These are phyloP conservation scores for Empis stercorea DNA, from an alignment of 2,888 invertebrate genomes.

Conservation along the genomic window DNA sequence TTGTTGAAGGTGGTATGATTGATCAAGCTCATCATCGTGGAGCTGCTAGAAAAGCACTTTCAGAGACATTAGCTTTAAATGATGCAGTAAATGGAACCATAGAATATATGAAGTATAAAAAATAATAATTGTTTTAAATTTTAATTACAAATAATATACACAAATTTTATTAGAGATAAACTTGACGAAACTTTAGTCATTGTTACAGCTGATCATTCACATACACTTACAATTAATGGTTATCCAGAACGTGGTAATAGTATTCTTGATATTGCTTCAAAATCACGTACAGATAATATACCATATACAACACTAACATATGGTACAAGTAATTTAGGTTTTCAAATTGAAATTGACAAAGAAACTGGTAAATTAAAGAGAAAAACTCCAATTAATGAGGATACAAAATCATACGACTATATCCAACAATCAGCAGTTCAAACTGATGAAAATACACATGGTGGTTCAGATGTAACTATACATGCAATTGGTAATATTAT, in stretches of 20 bases:
- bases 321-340: slow-evolving; percentile 62
- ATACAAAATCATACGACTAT: slow-evolving; percentile 53
- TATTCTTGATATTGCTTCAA: slow-evolving; percentile 55
- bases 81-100: slow-evolving; percentile 58
- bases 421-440: slow-evolving; percentile 59
- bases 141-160: neutral
- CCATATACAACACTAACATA: slow-evolving; percentile 71
- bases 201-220: slow-evolving; percentile 76
- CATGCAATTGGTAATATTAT: slow-evolving; percentile 70
- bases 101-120: slow-evolving; percentile 40
- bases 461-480: slow-evolving; percentile 74
- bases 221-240: slow-evolving; percentile 65
- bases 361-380: slow-evolving; percentile 37
- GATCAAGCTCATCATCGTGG: slow-evolving; percentile 81
- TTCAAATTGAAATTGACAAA: slow-evolving; percentile 33
- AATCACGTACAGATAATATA: slow-evolving; percentile 46
- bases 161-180: slow-evolving; percentile 16
- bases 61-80: slow-evolving; percentile 67
- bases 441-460: slow-evolving; percentile 63
- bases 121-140: neutral
- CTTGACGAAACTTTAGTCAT: slow-evolving; percentile 62
- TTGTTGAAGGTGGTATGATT: slow-evolving; percentile 79
- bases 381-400: slow-evolving; percentile 44
- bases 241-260: slow-evolving; percentile 55
- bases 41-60: slow-evolving; percentile 59